Evolutionary conservation across 2,113 vertebrate species (phyloP).

Genomic region (Embiotoca jacksoni): DNA sequence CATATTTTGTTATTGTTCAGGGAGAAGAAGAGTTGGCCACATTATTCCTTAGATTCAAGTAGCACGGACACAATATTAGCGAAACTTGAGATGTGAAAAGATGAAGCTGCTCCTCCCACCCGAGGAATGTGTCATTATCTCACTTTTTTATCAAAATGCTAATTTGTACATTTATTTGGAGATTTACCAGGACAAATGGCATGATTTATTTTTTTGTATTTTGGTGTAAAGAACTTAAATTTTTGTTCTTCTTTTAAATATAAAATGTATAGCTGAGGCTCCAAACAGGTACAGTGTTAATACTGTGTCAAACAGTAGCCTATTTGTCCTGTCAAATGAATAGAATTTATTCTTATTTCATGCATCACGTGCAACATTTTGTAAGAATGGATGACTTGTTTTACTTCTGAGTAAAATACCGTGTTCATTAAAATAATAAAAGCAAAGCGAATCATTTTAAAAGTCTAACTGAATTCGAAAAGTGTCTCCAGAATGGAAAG

Average conservation of each 20-base stretch:
- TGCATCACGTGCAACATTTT: background rate
- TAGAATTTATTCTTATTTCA: background rate
- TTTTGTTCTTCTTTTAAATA: background rate
- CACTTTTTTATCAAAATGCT: background rate
- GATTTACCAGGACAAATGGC: too few relatives aligned
- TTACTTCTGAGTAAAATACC: background rate
- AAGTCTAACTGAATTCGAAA: too few relatives aligned
- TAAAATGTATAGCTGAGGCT: background rate
- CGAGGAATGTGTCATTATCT: conserved; percentile 10
- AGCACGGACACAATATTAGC: conserved; percentile 51
- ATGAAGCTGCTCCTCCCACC: conserved; percentile 7
- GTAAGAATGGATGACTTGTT: background rate
- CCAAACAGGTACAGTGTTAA: accelerated
- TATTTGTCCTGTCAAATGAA: background rate
- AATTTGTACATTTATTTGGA: too few relatives aligned
- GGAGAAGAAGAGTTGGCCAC: conserved; percentile 30
- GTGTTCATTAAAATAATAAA: background rate
- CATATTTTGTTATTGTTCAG: conserved; percentile 27
- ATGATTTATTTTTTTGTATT: background rate
- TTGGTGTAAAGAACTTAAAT: background rate
- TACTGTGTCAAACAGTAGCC: background rate
- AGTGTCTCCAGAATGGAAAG: background rate
- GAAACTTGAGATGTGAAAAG: conserved; percentile 62
- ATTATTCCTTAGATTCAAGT: conserved; percentile 44
- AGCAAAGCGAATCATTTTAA: too few relatives aligned